phyloP scores from a whole-genome alignment of 1,140 invertebrate genomes.

The Heliconius hermathena region DNA sequence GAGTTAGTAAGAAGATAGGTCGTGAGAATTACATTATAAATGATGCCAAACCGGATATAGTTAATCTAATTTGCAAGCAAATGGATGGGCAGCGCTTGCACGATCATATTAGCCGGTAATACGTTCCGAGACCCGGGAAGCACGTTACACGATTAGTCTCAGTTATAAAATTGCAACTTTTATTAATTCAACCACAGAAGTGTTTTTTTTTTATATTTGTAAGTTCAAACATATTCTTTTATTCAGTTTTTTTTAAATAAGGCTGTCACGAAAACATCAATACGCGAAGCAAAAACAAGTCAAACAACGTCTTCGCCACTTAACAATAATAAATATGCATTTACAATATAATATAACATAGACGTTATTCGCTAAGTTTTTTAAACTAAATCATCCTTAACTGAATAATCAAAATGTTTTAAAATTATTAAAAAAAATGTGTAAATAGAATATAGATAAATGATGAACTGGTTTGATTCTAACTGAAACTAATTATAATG shows the following conservation, averaged over 20 bases:
- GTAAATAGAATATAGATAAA: no score
- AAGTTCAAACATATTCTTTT: not conserved
- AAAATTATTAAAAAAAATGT: not conserved
- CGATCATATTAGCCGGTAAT: conserved; percentile 19
- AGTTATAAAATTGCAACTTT: conserved; percentile 16
- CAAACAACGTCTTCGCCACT: not conserved
- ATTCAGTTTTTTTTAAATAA: not conserved
- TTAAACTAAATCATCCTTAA: not conserved
- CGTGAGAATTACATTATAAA: conserved; percentile 28
- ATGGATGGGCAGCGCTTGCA: conserved; percentile 15
- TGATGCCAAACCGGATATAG: conserved; percentile 21
- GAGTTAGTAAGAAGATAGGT: conserved; percentile 20
- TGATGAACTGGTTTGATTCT: no score
- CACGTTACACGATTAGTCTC: conserved; percentile 22
- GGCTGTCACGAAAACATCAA: not conserved
- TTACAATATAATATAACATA: not conserved
- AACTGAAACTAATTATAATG: no score
- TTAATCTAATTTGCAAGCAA: conserved; percentile 25
- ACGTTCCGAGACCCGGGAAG: conserved; percentile 15
- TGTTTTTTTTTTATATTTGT: not conserved
- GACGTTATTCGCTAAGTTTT: not conserved
- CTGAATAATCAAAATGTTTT: no score
- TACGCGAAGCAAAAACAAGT: not conserved
- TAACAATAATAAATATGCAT: not conserved
- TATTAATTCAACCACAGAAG: not conserved